A percentile compares a stretch with the other conserved stretches of the same genome.
Evolutionary conservation across 2,113 vertebrate species (phyloP).

Genomic region (Osmerus eperlanus): DNA sequence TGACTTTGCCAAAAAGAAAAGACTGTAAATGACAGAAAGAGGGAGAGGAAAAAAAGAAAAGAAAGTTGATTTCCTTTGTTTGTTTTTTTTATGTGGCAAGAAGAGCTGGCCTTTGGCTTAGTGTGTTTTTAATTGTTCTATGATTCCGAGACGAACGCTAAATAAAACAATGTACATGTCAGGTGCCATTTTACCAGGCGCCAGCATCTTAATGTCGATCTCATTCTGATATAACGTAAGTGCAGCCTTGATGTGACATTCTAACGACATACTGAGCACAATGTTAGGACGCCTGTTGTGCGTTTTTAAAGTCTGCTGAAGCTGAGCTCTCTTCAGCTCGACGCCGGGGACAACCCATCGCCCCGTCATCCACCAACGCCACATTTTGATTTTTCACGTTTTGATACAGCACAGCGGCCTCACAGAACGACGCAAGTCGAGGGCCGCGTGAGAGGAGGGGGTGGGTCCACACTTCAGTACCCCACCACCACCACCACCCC

Average conservation of each 20-base stretch:
- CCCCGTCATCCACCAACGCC: no score
- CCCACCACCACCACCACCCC: no score
- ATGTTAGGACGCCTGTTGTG: no score
- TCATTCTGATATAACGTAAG: not conserved
- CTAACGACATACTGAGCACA: not conserved
- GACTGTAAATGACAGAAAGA: constrained; percentile 2
- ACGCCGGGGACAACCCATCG: no score
- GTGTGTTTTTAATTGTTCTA: constrained; percentile 34
- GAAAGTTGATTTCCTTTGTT: constrained; percentile 33
- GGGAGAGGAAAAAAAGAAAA: constrained; percentile 29
- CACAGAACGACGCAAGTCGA: no score
- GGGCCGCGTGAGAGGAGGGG: no score
- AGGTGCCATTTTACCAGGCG: not conserved
- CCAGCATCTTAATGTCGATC: not conserved
- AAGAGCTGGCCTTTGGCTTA: constrained; percentile 51
- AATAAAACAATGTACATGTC: constrained; percentile 3
- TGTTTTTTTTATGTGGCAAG: constrained; percentile 38
- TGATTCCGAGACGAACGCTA: not conserved
- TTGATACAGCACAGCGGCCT: no score
- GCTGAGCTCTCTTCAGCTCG: no score
- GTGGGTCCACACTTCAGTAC: no score
- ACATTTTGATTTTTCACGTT: no score
- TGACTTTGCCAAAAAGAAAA: constrained; percentile 59
- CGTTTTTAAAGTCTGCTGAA: no score
- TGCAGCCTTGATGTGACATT: not conserved